Evolutionary conservation across 2,888 invertebrate genomes (phyloP), one percentile per base, ranked within the genome.

Genomic region (Clostera curtula): DNA sequence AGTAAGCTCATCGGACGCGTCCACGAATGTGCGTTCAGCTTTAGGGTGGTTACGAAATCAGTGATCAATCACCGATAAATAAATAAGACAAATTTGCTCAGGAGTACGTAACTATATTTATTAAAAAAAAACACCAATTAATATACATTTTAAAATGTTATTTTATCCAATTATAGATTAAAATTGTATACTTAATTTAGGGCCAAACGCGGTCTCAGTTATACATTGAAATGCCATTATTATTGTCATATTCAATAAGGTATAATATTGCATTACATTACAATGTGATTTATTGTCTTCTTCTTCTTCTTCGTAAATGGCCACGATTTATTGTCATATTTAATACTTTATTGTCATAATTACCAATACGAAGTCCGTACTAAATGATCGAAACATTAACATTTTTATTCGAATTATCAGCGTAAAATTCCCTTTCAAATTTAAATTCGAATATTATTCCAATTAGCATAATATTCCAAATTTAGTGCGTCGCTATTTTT

Each of bases 101-200:
- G 77, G 75, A 80, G 63, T 77, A 76, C 57, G 70, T 75, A 74
- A 74, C 75, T 80, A 79, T 72, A 61, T 82, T 80, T 82, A 79
- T 80, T 82, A 49, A 70, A 74, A 72, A 67, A 76, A 77, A 73
- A 57, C 79, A 79, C 72, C 74, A 76, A 77, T 72, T 71, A 68
- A 72, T 76, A 79, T 68, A 75, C 71, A 72, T 63, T 68, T 69
- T 67, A 67, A 69, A 70, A 76, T 67, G 65, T 75, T 72, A 64
- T 65, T 59, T 59, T 59, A 40, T 40, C 29, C 62, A 65, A 43
- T 52, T 55, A 59, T 68, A 62, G 50, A 40, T 62, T 68, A 54
- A n/a, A 67, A 46, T 60, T 66, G 63, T 67, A 67, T 59, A 67
- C 37, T 49, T 64, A 63, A 51, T 36, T 41, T 36, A 43, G 44